Evolutionary conservation across 2,888 invertebrate genomes (phyloP).

Genomic region (Dyspetes luteomarginatus): DNA sequence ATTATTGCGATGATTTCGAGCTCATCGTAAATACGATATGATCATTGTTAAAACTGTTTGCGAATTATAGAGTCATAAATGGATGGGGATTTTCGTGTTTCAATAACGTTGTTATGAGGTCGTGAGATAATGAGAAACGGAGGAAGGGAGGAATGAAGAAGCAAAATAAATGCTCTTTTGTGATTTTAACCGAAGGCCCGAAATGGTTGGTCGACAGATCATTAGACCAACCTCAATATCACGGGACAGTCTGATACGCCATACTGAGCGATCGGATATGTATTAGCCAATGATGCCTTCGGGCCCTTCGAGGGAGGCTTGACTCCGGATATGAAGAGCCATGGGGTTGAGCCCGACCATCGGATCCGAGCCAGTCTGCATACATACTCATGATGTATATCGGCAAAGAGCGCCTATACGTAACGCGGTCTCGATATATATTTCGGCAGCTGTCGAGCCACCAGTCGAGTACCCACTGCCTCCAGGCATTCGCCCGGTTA

Average conservation of each 20-base stretch:
- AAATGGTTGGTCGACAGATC: conserved; percentile 35
- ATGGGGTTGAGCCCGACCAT: conserved; percentile 51
- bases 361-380: conserved; percentile 19
- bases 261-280: conserved; percentile 68
- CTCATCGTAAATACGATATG: background rate
- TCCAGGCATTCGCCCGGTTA: conserved; percentile 33
- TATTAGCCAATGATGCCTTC: conserved; percentile 69
- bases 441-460: conserved; percentile 58
- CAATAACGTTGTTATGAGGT: background rate
- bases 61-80: background rate
- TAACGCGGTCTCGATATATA: conserved; percentile 54
- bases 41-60: background rate
- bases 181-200: conserved; percentile 44
- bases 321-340: conserved; percentile 76
- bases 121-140: background rate
- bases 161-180: background rate
- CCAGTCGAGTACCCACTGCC: conserved; percentile 43
- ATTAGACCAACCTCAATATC: conserved; percentile 51
- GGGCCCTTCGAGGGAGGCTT: conserved; percentile 67
- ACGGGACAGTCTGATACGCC: conserved; percentile 42
- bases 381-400: conserved; percentile 15
- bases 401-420: conserved; percentile 1
- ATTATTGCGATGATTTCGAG: background rate
- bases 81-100: background rate
- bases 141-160: background rate